Conservation (phyloP, 2,113 vertebrate genomes). For the Lagopus muta region DNA sequence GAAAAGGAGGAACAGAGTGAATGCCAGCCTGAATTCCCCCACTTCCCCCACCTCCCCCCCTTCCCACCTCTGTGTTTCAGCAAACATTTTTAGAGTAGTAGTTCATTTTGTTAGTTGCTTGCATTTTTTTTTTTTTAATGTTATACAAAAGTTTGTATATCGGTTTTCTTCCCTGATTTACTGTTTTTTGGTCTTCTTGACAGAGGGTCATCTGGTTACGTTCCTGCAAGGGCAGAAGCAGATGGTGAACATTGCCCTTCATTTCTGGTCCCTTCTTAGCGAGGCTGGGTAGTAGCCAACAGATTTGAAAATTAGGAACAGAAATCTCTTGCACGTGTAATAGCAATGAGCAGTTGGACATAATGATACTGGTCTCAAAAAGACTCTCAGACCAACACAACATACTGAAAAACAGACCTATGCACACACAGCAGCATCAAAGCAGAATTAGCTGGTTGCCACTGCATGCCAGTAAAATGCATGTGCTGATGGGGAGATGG, state of each 20-base stretch:
- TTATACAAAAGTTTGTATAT: not conserved
- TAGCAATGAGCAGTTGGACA: not conserved
- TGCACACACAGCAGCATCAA: not conserved
- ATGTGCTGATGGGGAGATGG: fast-evolving
- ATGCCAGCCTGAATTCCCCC: not conserved
- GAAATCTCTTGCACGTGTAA: not conserved
- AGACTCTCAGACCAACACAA: not conserved
- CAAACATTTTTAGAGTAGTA: not conserved
- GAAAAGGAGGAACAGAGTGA: not conserved
- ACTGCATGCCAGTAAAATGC: not conserved
- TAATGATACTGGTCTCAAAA: not conserved
- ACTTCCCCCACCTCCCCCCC: too few species aligned
- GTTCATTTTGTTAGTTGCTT: not conserved
- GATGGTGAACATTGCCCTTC: not conserved
- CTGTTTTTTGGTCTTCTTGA: not conserved
- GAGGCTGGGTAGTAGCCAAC: not conserved
- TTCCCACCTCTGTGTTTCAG: not conserved
- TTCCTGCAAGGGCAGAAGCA: not conserved
- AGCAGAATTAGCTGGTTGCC: not conserved
- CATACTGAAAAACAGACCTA: not conserved
- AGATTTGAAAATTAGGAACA: not conserved
- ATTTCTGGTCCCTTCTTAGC: not conserved
- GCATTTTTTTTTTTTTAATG: not conserved
- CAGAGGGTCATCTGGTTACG: not conserved
- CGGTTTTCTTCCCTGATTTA: fast-evolving